Evolutionary conservation across 2,888 invertebrate genomes (phyloP).

Genomic region (Helleia helle): DNA sequence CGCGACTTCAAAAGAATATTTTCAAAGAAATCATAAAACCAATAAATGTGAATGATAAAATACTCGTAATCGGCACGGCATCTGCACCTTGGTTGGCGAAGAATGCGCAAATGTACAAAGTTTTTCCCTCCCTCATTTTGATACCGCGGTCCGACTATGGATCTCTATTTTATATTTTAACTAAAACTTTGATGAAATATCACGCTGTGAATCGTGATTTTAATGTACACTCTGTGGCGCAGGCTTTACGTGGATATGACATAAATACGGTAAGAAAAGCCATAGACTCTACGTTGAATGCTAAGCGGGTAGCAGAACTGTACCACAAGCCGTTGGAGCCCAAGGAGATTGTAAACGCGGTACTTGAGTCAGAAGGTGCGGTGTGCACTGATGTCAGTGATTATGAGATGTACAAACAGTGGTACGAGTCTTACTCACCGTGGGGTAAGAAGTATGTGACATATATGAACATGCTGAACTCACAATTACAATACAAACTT

Average conservation of each 20-base stretch:
- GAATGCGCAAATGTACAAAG: constrained; percentile 57
- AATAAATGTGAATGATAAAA: constrained; percentile 76
- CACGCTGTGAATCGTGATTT: constrained; percentile 74
- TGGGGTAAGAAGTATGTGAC: constrained; percentile 42
- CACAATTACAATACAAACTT: constrained; percentile 40
- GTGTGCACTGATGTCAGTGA: constrained; percentile 52
- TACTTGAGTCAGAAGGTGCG: constrained; percentile 40
- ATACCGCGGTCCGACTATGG: constrained; percentile 75
- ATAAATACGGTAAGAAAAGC: constrained; percentile 58
- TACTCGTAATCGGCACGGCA: constrained; percentile 80
- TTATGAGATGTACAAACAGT: constrained; percentile 56
- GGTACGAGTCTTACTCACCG: constrained; percentile 55
- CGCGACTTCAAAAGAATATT: constrained; percentile 78
- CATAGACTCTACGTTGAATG: constrained; percentile 51
- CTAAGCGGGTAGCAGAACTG: constrained; percentile 66
- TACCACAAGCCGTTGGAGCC: constrained; percentile 65
- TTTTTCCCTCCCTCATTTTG: constrained; percentile 72
- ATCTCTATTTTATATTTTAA: constrained; percentile 70
- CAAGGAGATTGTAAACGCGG: constrained; percentile 60
- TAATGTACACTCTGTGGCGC: constrained; percentile 73
- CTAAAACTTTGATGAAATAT: constrained; percentile 72
- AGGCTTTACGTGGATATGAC: constrained; percentile 68
- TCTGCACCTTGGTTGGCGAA: constrained; percentile 78
- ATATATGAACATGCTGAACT: constrained; percentile 42
- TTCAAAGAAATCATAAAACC: constrained; percentile 80